A percentile compares a stretch with the other conserved stretches of the same genome.
phyloP scores from a whole-genome alignment of 2,113 vertebrate genomes.

The Murina feae region DNA sequence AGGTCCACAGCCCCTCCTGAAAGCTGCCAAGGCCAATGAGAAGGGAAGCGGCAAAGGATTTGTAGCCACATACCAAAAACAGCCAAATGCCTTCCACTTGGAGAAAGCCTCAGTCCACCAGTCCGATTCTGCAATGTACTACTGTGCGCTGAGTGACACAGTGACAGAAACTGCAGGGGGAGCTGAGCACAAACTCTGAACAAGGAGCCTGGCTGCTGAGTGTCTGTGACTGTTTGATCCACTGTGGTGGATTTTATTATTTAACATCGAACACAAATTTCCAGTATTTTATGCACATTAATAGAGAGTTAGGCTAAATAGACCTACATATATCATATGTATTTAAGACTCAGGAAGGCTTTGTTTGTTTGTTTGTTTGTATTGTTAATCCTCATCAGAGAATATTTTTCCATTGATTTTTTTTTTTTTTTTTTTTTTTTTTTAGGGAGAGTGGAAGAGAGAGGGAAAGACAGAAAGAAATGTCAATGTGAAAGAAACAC shows the following conservation, averaged over 20 bases:
- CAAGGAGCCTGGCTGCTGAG: no score
- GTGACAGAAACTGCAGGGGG: no score
- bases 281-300: background rate
- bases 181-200: no score
- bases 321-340: background rate
- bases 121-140: conserved; percentile 48
- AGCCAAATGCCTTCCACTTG: conserved; percentile 38
- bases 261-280: background rate
- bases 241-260: background rate
- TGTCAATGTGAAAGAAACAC: no score
- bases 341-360: no score
- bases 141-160: background rate
- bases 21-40: background rate
- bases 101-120: conserved; percentile 1
- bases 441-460: no score
- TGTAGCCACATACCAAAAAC: background rate
- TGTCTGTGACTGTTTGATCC: no score
- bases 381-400: no score
- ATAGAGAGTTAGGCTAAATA: background rate
- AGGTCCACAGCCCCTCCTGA: background rate
- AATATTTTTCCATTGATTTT: no score
- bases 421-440: no score
- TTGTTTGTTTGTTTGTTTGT: no score
- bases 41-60: background rate
- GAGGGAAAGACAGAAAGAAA: no score